These are phyloP conservation scores for Parazoanthus atlanticus DNA, from an alignment of 92 coral and sea anemone genomes.

Conservation along the genomic window DNA sequence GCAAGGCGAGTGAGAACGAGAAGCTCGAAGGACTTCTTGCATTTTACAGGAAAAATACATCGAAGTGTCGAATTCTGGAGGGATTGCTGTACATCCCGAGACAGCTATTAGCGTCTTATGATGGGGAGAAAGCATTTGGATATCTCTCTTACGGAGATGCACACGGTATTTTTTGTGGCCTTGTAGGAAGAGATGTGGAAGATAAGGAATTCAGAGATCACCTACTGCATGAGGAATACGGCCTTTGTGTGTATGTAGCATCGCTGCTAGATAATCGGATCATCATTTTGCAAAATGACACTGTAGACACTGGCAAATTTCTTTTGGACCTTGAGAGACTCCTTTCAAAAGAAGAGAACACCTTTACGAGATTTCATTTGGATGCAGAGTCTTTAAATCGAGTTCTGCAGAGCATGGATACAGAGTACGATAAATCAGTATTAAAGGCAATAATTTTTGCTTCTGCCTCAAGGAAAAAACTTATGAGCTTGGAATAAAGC, in stretches of 20 bases:
- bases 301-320: slow-evolving; percentile 61
- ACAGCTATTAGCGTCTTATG: slow-evolving; percentile 66
- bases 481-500: slow-evolving; percentile 62
- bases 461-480: slow-evolving; percentile 52
- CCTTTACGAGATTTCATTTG: slow-evolving; percentile 66
- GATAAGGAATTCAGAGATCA: slow-evolving; percentile 67
- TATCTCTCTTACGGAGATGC: slow-evolving; percentile 69
- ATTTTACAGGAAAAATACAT: slow-evolving; percentile 52
- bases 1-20: slow-evolving; percentile 59
- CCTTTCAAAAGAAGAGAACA: slow-evolving; percentile 40
- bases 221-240: slow-evolving; percentile 67
- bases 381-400: slow-evolving; percentile 54
- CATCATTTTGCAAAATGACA: slow-evolving; percentile 69
- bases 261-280: slow-evolving; percentile 65
- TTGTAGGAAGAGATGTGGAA: slow-evolving; percentile 62
- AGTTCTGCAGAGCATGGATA: slow-evolving; percentile 61
- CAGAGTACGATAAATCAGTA: slow-evolving; percentile 63
- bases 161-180: slow-evolving; percentile 65
- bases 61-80: slow-evolving; percentile 58
- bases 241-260: slow-evolving; percentile 69
- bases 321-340: slow-evolving; percentile 69
- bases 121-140: slow-evolving; percentile 63
- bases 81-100: slow-evolving; percentile 70
- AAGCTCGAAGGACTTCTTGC: slow-evolving; percentile 66
- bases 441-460: slow-evolving; percentile 61